Evolutionary conservation across 2,797 vertebrate species (phyloP).

Genomic region (Silurus lanzhouensis): DNA sequence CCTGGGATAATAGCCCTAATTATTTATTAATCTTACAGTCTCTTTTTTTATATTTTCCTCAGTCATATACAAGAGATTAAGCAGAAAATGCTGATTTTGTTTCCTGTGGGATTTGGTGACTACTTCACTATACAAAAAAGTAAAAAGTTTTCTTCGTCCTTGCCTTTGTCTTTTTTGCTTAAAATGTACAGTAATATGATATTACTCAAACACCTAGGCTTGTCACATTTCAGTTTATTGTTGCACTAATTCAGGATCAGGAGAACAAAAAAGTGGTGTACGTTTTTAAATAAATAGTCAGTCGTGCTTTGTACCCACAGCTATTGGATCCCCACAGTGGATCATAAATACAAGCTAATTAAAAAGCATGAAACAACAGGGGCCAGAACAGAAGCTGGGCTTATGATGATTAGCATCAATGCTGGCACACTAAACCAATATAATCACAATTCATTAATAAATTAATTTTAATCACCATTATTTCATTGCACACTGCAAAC

Average conservation of each 20-base stretch:
- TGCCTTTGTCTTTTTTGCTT: not conserved
- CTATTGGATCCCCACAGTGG: not conserved
- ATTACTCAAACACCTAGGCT: slow-evolving; percentile 12
- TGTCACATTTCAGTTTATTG: slow-evolving; percentile 41
- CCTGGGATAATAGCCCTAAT: slow-evolving; percentile 43
- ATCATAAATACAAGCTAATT: slow-evolving; percentile 39
- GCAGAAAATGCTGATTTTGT: slow-evolving; percentile 20
- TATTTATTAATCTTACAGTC: slow-evolving; percentile 41
- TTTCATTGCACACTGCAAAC: slow-evolving; percentile 48
- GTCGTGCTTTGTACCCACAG: not conserved
- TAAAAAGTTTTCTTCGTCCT: not conserved
- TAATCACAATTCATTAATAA: slow-evolving; percentile 41
- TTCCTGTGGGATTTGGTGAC: slow-evolving; percentile 26
- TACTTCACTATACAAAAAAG: not conserved
- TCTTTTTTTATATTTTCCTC: slow-evolving; percentile 32
- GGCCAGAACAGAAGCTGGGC: slow-evolving; percentile 37
- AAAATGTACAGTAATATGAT: not conserved
- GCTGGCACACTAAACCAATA: slow-evolving; percentile 48
- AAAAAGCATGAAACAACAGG: slow-evolving; percentile 40
- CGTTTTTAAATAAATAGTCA: slow-evolving; percentile 23
- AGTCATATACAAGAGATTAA: slow-evolving; percentile 8
- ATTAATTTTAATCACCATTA: slow-evolving; percentile 35
- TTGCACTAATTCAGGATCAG: slow-evolving; percentile 24
- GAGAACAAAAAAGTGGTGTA: not conserved
- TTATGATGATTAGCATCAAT: slow-evolving; percentile 47